These are phyloP conservation scores for Amphiura filiformis DNA, from an alignment of 35 echinoderm and acorn worm genomes.

Conservation along the genomic window DNA sequence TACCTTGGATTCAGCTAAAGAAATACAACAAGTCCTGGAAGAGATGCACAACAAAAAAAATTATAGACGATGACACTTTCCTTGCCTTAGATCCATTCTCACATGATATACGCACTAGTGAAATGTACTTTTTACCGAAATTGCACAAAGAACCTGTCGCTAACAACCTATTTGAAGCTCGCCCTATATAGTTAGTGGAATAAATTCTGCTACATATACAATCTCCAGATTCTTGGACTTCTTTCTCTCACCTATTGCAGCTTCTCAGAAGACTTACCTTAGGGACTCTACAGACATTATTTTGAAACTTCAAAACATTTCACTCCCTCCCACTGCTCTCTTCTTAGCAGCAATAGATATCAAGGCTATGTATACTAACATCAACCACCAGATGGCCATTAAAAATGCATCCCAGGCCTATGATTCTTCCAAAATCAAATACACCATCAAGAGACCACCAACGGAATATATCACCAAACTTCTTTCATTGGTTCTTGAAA, in stretches of 20 bases:
- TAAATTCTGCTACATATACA: background rate
- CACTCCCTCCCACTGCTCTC: background rate
- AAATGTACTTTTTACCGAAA: background rate
- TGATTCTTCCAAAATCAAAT: background rate
- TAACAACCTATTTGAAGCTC: background rate
- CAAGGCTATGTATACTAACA: background rate
- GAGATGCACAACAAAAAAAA: no score
- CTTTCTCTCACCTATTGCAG: slow-evolving; percentile 3
- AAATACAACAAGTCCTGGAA: background rate
- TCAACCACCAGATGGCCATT: background rate
- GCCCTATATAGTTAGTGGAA: background rate
- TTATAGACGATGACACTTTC: background rate
- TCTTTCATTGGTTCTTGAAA: background rate
- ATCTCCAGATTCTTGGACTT: background rate
- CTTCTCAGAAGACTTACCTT: background rate
- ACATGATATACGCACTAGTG: background rate
- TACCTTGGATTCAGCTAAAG: background rate
- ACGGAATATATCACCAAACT: background rate
- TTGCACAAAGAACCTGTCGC: background rate
- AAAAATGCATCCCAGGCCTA: background rate
- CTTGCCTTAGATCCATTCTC: background rate
- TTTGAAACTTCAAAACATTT: background rate
- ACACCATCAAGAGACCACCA: background rate
- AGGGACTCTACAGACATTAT: background rate
- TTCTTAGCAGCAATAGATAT: background rate